These are phyloP conservation scores for Campylomormyrus numenius DNA, from an alignment of 2,113 vertebrate genomes.

Conservation along the genomic window DNA sequence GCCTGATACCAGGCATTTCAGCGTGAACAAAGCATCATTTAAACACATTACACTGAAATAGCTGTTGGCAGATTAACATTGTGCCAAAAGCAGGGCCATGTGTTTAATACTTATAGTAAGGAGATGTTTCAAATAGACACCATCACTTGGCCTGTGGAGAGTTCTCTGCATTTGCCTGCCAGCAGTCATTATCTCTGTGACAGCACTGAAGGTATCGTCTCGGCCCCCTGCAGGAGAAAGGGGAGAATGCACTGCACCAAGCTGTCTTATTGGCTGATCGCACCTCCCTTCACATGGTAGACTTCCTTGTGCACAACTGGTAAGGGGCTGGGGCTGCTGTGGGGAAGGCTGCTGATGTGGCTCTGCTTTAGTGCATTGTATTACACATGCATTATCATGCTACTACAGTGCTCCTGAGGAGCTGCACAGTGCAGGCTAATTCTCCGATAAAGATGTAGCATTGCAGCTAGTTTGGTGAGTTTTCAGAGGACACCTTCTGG, in stretches of 20 bases:
- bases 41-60: background rate
- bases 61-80: background rate
- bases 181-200: background rate
- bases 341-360: background rate
- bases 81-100: background rate
- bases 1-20: background rate
- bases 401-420: background rate
- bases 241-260: conserved; percentile 59
- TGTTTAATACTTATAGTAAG: background rate
- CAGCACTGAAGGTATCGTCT: background rate
- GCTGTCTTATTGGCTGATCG: conserved; percentile 56
- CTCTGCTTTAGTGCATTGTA: background rate
- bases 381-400: background rate
- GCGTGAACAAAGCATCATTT: background rate
- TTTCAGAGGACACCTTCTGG: background rate
- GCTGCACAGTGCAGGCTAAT: background rate
- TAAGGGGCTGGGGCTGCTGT: conserved; percentile 31
- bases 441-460: background rate
- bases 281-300: conserved; percentile 59
- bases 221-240: conserved; percentile 47
- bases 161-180: background rate
- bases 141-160: background rate
- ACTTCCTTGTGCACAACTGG: conserved; percentile 66
- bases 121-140: background rate
- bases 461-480: background rate